Conservation (phyloP, 1,140 invertebrate species). For the Temnothorax longispinosus region DNA sequence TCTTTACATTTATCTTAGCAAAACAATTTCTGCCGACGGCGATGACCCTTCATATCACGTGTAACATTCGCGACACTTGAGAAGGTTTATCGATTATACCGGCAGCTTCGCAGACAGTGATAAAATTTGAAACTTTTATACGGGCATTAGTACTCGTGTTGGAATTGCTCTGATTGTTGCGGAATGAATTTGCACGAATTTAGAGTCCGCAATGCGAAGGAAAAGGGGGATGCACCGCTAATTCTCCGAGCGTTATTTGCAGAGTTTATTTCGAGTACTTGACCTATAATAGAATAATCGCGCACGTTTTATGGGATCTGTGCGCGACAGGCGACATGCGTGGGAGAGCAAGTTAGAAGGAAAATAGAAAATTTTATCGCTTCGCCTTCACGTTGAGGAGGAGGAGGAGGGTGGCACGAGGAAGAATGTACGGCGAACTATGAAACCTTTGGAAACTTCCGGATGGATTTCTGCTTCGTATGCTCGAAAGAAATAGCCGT, state of each 20-base stretch:
- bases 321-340: not conserved
- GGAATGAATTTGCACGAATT: not conserved
- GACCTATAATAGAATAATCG: constrained; percentile 64
- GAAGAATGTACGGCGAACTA: not conserved
- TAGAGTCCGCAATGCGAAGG: not conserved
- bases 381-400: not conserved
- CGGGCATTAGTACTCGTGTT: not conserved
- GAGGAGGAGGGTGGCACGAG: not conserved
- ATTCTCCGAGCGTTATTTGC: constrained; percentile 9
- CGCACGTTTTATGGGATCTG: not conserved
- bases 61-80: not conserved
- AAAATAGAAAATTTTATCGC: constrained; percentile 40
- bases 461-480: not conserved
- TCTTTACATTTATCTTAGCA: not conserved
- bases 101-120: not conserved
- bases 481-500: not conserved
- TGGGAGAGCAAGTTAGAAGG: constrained; percentile 1
- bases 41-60: not conserved
- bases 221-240: not conserved
- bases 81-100: not conserved
- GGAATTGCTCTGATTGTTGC: not conserved
- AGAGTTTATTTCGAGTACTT: constrained; percentile 57
- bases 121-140: not conserved
- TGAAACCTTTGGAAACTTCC: constrained; percentile 14
- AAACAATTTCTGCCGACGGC: not conserved